Evolutionary conservation across 2,113 vertebrate species (phyloP).

Genomic region (Oreochromis spilurus): DNA sequence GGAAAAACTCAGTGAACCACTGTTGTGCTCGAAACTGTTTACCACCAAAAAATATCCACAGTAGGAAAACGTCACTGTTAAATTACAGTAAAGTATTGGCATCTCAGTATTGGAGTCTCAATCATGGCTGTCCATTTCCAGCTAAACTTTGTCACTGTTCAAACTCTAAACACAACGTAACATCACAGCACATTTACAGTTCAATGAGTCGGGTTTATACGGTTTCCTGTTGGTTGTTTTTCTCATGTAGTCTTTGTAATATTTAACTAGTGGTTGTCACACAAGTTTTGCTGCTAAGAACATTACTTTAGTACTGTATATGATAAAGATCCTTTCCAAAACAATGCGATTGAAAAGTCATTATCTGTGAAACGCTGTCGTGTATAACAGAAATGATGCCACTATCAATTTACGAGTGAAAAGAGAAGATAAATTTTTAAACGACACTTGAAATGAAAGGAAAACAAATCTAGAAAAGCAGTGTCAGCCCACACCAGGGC

Average conservation of each 20-base stretch:
- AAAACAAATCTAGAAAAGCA: background rate
- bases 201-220: background rate
- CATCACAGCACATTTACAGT: rapidly evolving
- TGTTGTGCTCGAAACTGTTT: rapidly evolving
- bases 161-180: rapidly evolving
- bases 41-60: background rate
- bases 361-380: background rate
- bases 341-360: background rate
- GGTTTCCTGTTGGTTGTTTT: background rate
- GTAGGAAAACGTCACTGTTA: background rate
- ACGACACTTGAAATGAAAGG: background rate
- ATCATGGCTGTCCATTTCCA: background rate
- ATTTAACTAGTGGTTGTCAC: background rate
- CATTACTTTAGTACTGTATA: background rate
- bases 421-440: background rate
- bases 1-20: background rate
- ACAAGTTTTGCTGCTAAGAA: background rate
- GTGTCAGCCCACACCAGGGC: background rate
- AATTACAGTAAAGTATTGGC: background rate
- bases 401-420: background rate
- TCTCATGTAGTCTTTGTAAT: background rate
- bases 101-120: background rate
- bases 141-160: background rate
- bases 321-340: background rate
- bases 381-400: background rate